Evolutionary conservation across 2,797 vertebrate species (phyloP), one percentile per base, ranked within the genome.

Genomic region (Coranthus polyacanthus): DNA sequence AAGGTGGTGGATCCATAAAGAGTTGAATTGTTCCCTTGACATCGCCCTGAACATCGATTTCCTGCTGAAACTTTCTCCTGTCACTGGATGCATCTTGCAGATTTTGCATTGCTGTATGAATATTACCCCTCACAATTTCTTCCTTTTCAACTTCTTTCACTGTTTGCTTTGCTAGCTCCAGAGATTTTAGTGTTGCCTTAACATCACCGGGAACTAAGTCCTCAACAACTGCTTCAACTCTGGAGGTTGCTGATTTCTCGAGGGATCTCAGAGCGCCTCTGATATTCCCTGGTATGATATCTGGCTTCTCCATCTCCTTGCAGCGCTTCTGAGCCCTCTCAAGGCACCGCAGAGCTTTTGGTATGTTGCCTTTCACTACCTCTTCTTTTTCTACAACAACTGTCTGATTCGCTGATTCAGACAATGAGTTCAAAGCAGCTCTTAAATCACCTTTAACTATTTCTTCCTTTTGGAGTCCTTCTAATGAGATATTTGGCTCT

Each of bases 361-460:
- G 86, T 68, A 95, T 94, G 84, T 95, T 92, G 49, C 94, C 95
- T 92, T 95, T 96, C 58, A 95, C 88, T 55, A 95, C 93, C 58
- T 95, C 93, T 86, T 97, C 96, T 82, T 95, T 96, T 83, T 96
- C 94, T 12, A 93, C 68, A 72, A 91, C 60, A 41, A 88, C 88
- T 21, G 90, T 89, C 82, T 97, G 95, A 87, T 94, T 96, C 43
- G 88, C 89, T 38, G 94, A 94, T 79, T 96, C 94, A 77, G 90
- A 94, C 63, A 96, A 85, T 41, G 94, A 96, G 85, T 87, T 91
- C 74, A 98, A 79, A 68, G 92, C 88, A 61, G 94, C 94, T 84
- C 91, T 95, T 78, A 97, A 92, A 90, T 97, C 93, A 26, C 94
- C 96, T 87, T 92, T 95, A 79, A 95, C 78, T 68, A 95, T 94